Evolutionary conservation across 2,113 vertebrate genomes (phyloP).

Genomic region (Paraplagusia blochii): DNA sequence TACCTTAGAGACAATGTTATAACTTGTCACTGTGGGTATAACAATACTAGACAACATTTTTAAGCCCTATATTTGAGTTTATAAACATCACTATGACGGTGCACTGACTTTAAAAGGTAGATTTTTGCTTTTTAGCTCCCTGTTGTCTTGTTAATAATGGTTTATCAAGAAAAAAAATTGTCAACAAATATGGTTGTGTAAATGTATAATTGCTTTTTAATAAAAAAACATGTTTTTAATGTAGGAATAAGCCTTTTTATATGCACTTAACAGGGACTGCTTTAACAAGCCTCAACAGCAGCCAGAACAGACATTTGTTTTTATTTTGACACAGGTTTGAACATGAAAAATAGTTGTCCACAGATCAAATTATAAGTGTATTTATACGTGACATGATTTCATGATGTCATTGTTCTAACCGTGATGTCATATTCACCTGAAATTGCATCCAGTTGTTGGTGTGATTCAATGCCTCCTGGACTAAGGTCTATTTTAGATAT

Average conservation of each 20-base stretch:
- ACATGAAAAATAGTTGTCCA: neutral
- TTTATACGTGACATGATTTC: neutral
- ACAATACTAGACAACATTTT: neutral
- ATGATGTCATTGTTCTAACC: neutral
- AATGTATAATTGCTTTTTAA: neutral
- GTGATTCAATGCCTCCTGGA: neutral
- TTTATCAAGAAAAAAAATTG: neutral
- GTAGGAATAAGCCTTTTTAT: neutral
- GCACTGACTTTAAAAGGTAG: too few species aligned
- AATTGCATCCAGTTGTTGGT: neutral
- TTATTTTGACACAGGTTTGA: neutral
- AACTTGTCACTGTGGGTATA: slow-evolving; percentile 1
- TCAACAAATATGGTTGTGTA: neutral
- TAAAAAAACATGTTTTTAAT: neutral
- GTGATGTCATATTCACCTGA: neutral
- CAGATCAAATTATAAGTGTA: neutral
- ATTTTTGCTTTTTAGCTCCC: too few species aligned
- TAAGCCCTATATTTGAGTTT: neutral
- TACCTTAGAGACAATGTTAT: neutral
- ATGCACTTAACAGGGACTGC: neutral
- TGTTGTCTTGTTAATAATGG: too few species aligned
- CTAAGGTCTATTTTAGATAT: too few species aligned
- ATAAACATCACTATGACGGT: neutral
- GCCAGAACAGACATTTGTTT: neutral
- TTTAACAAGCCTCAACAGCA: too few species aligned